Percentiles rank a stretch among this genome's conserved stretches.
Evolutionary conservation across 2,113 vertebrate genomes (phyloP).

Genomic region (Crotalus tigris): DNA sequence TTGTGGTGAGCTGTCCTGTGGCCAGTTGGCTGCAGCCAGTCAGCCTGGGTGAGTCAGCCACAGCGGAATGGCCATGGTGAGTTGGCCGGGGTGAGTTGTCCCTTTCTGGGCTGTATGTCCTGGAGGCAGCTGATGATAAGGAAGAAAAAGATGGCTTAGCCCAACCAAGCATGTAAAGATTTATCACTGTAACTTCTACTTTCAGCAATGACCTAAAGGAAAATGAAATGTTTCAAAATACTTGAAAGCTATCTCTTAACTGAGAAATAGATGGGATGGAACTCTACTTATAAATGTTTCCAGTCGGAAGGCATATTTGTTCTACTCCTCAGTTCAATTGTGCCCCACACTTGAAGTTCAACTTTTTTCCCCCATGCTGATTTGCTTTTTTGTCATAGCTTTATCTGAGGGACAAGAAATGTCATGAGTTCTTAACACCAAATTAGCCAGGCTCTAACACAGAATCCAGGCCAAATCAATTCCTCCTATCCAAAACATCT

Average conservation of each 20-base stretch:
- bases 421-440: not conserved
- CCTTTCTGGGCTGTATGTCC: not conserved
- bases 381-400: not conserved
- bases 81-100: not conserved
- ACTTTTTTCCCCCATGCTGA: not conserved
- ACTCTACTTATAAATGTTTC: not conserved
- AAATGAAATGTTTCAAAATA: not conserved
- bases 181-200: not conserved
- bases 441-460: not conserved
- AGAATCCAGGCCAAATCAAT: not conserved
- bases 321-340: not conserved
- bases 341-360: not conserved
- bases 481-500: not conserved
- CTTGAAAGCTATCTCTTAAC: not conserved
- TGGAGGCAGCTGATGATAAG: not conserved
- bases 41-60: not conserved
- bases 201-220: not conserved
- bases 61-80: not conserved
- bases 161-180: not conserved
- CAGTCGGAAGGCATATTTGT: not conserved
- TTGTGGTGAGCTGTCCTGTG: not conserved
- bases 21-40: not conserved
- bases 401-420: not conserved
- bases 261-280: not conserved
- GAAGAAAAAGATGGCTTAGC: not conserved